phyloP scores from a whole-genome alignment of 2,888 invertebrate species.

The Congeria kusceri region DNA sequence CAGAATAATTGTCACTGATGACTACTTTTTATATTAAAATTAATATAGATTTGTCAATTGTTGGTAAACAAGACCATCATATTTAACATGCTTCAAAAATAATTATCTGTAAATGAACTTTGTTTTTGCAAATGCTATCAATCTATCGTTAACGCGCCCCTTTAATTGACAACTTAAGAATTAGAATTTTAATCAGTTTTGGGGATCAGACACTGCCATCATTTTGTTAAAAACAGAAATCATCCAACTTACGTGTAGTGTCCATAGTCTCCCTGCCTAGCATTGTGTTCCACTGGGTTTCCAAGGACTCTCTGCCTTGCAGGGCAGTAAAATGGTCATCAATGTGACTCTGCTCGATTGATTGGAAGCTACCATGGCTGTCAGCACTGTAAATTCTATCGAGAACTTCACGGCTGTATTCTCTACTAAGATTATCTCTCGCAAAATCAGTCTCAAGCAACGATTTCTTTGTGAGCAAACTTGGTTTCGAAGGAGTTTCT shows the following conservation, averaged over 20 bases:
- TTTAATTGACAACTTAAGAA: no score
- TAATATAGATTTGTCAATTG: no score
- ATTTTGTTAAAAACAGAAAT: neutral
- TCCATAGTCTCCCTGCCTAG: slow-evolving; percentile 21
- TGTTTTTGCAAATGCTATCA: no score
- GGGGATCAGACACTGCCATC: neutral
- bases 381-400: slow-evolving; percentile 48
- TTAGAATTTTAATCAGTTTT: no score
- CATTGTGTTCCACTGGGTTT: slow-evolving; percentile 21
- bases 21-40: no score
- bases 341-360: slow-evolving; percentile 4
- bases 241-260: slow-evolving; percentile 15
- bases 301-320: slow-evolving; percentile 14
- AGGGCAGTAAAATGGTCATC: slow-evolving; percentile 3
- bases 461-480: slow-evolving; percentile 67
- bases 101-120: no score
- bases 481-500: slow-evolving; percentile 54
- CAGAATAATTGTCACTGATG: no score
- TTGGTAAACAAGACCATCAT: no score
- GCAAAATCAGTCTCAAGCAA: slow-evolving; percentile 73
- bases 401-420: slow-evolving; percentile 52
- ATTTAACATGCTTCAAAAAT: no score
- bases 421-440: slow-evolving; percentile 67
- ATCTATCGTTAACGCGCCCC: no score
- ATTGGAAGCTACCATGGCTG: neutral